Percentiles rank a stretch among this genome's conserved stretches.
phyloP scores from a whole-genome alignment of 2,113 vertebrate genomes.

The Alethe diademata region DNA sequence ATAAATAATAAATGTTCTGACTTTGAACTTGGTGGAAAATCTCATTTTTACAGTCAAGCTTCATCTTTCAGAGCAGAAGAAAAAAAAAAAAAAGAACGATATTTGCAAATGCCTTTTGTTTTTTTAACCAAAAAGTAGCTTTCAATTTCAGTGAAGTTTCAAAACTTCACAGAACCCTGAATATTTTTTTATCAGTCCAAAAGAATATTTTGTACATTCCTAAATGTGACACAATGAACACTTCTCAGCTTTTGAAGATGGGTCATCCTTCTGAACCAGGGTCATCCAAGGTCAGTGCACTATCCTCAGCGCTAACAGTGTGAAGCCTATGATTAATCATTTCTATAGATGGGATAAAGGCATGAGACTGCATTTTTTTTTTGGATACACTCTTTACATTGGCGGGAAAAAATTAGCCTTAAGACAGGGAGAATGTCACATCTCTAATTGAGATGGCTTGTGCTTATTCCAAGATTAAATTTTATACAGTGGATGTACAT shows the following conservation, averaged over 20 bases:
- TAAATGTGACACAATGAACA: neutral
- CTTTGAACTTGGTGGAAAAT: neutral
- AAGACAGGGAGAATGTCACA: neutral
- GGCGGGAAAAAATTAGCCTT: neutral
- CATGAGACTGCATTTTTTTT: neutral
- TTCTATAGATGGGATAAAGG: neutral
- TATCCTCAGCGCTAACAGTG: neutral
- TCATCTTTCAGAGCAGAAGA: neutral
- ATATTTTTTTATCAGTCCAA: neutral
- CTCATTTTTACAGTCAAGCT: neutral
- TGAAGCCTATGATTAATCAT: neutral
- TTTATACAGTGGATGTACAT: neutral
- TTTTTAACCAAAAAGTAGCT: neutral
- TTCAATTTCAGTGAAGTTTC: neutral
- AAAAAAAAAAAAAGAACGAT: neutral
- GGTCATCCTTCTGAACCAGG: neutral
- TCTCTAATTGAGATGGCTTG: neutral
- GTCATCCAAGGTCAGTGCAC: neutral
- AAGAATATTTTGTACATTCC: neutral
- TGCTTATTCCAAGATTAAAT: neutral
- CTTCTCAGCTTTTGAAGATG: neutral
- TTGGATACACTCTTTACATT: neutral
- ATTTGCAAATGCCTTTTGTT: neutral
- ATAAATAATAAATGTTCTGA: neutral
- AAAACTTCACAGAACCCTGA: neutral